Evolutionary conservation across 2,888 invertebrate species (phyloP).

Genomic region (Andricus curvator): DNA sequence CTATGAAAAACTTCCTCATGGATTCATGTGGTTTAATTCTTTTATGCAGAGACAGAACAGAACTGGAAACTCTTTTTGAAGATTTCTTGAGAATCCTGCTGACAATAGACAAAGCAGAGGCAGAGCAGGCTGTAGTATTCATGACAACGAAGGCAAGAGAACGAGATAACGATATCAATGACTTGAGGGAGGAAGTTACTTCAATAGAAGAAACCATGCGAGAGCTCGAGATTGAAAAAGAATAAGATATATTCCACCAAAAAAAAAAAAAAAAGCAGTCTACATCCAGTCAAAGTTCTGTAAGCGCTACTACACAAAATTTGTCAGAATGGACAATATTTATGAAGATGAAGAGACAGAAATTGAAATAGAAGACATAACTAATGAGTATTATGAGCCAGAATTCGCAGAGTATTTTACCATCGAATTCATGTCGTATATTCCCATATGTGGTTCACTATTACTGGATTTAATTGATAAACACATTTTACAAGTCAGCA

Average conservation of each 20-base stretch:
- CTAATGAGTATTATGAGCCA: slow-evolving; percentile 47
- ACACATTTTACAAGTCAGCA: slow-evolving; percentile 51
- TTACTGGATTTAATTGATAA: slow-evolving; percentile 48
- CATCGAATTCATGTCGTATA: slow-evolving; percentile 51
- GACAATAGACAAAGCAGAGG: slow-evolving; percentile 12
- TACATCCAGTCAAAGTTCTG: slow-evolving; percentile 50
- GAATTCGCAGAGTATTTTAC: slow-evolving; percentile 51
- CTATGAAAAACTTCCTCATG: slow-evolving; percentile 46
- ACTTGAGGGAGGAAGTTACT: slow-evolving; percentile 40
- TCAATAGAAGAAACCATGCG: slow-evolving; percentile 31
- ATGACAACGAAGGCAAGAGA: background rate
- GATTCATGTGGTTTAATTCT: slow-evolving; percentile 51
- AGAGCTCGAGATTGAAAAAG: background rate
- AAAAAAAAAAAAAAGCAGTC: slow-evolving; percentile 39
- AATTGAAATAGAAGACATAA: background rate
- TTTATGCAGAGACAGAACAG: slow-evolving; percentile 43
- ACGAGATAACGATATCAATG: background rate
- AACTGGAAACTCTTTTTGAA: slow-evolving; percentile 46
- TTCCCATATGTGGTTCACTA: slow-evolving; percentile 48
- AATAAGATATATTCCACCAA: slow-evolving; percentile 1
- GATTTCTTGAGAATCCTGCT: slow-evolving; percentile 43
- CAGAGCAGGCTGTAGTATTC: slow-evolving; percentile 21
- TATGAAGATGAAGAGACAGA: background rate
- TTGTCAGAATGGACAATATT: background rate
- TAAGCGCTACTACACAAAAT: slow-evolving; percentile 17